Percentiles rank a stretch among this genome's conserved stretches.
Conservation (phyloP, 1,140 invertebrate species). For the Panagrolaimus sp. region DNA sequence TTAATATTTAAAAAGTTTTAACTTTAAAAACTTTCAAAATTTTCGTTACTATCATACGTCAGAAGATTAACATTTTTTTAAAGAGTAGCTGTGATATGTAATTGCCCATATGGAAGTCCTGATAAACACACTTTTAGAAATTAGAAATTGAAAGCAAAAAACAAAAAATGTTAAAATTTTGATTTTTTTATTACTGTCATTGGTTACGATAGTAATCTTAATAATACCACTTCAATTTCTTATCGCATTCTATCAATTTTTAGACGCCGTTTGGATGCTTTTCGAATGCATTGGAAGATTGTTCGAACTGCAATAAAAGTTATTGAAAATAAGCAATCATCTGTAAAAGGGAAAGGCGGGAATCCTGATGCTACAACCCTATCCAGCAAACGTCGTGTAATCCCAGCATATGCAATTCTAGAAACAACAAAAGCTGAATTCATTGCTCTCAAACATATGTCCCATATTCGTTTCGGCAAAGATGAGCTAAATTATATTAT, state of each 20-base stretch:
- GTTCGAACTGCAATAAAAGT: conserved; percentile 32
- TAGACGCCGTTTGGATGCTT: conserved; percentile 41
- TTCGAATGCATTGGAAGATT: conserved; percentile 45
- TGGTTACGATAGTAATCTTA: too few relatives aligned
- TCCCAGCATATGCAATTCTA: conserved; percentile 46
- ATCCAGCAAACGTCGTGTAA: conserved; percentile 30
- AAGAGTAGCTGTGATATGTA: too few relatives aligned
- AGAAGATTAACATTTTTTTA: too few relatives aligned
- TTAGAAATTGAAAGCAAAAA: too few relatives aligned
- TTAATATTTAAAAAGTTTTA: too few relatives aligned
- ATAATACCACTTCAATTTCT: too few relatives aligned
- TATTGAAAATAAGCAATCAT: conserved; percentile 38
- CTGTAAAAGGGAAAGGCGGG: conserved; percentile 9
- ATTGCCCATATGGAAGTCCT: too few relatives aligned
- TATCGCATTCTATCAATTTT: not conserved
- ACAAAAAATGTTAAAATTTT: too few relatives aligned
- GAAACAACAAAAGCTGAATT: conserved; percentile 49
- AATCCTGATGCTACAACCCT: conserved; percentile 29
- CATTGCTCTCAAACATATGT: conserved; percentile 39
- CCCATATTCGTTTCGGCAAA: conserved; percentile 40
- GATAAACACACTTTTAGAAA: too few relatives aligned
- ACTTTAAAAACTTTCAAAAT: too few relatives aligned
- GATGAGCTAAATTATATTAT: conserved; percentile 41
- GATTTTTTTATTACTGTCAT: too few relatives aligned
- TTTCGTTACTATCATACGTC: too few relatives aligned